Conservation (phyloP, 1,140 invertebrate species). For the Trichomalopsis sarcophagae region DNA sequence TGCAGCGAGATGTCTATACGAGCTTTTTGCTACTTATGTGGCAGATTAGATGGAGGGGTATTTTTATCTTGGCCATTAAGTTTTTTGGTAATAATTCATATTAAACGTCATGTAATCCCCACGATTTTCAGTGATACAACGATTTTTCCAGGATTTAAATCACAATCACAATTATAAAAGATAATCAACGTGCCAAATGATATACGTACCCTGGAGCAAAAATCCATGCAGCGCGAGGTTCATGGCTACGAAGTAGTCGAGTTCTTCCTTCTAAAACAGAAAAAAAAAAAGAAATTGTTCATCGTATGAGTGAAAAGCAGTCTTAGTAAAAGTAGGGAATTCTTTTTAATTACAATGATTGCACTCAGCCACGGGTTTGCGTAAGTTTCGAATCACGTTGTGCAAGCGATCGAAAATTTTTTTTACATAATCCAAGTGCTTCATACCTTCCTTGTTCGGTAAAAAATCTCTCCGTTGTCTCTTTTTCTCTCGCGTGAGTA, state of each 20-base stretch:
- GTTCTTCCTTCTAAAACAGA: constrained; percentile 64
- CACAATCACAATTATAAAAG: neutral
- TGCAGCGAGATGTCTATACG: neutral
- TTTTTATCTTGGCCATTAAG: too few relatives aligned
- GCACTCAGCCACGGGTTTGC: neutral
- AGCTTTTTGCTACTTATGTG: neutral
- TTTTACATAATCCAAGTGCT: neutral
- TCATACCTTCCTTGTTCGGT: too few relatives aligned
- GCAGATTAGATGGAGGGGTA: too few relatives aligned
- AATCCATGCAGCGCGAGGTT: constrained; percentile 75
- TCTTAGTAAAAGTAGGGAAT: constrained; percentile 6
- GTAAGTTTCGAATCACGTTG: neutral
- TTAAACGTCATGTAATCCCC: too few relatives aligned
- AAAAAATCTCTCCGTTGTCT: neutral
- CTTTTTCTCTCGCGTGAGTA: neutral
- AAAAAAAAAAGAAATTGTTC: constrained; percentile 13
- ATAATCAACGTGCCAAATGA: neutral
- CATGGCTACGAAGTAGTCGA: constrained; percentile 70
- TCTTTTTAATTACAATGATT: constrained; percentile 33
- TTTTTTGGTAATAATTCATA: too few relatives aligned
- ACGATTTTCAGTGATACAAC: neutral
- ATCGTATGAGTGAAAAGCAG: constrained; percentile 37
- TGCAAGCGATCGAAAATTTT: neutral
- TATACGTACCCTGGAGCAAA: constrained; percentile 70
- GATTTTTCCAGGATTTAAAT: neutral